phyloP scores from a whole-genome alignment of 2,113 vertebrate genomes.

The Vireo altiloquus region DNA sequence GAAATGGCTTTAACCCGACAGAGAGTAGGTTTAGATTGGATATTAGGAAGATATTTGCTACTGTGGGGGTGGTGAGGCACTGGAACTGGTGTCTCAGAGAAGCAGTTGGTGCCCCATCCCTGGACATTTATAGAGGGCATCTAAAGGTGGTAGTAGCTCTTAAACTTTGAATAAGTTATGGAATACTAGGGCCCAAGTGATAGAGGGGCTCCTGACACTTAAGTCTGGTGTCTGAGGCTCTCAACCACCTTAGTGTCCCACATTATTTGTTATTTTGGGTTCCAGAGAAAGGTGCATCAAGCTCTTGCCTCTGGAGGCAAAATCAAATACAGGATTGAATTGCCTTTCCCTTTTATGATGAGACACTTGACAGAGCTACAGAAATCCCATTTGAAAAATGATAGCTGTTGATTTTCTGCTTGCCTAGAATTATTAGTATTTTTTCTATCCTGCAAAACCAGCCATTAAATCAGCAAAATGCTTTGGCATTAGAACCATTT shows the following conservation, averaged over 20 bases:
- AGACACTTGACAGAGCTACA: constrained; percentile 16
- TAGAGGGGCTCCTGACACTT: not conserved
- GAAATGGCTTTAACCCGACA: not conserved
- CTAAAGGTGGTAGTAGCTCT: not conserved
- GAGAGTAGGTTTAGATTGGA: not conserved
- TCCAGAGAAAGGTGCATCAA: not conserved
- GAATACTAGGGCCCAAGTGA: not conserved
- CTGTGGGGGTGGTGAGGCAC: not conserved
- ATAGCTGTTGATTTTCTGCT: constrained; percentile 61
- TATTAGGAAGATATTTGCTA: not conserved
- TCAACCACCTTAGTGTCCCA: not conserved
- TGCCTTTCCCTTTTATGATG: not conserved
- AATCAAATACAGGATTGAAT: not conserved
- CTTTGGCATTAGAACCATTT: not conserved
- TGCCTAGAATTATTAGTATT: constrained; percentile 52
- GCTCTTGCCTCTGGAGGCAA: not conserved
- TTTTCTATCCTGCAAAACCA: constrained; percentile 39
- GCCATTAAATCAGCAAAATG: constrained; percentile 45
- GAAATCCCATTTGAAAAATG: constrained; percentile 37
- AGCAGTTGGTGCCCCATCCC: not conserved
- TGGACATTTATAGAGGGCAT: not conserved
- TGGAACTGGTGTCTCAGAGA: not conserved
- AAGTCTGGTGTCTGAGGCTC: not conserved
- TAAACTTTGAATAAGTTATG: not conserved
- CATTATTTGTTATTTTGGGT: not conserved